Percentiles rank a stretch among this genome's conserved stretches.
phyloP scores from a whole-genome alignment of 2,797 vertebrate genomes.

The Rallus crepitans region DNA sequence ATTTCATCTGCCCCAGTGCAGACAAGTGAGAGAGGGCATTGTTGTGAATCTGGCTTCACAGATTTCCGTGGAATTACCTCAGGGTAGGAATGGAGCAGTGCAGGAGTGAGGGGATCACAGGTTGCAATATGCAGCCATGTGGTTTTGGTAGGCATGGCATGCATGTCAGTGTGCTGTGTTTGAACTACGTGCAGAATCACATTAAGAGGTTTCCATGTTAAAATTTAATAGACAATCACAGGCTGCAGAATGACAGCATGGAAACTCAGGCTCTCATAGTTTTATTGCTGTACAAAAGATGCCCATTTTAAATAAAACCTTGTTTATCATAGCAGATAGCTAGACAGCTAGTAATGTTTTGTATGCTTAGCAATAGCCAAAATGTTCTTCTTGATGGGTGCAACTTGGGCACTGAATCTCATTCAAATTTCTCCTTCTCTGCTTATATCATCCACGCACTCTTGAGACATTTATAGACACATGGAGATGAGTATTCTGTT shows the following conservation, averaged over 20 bases:
- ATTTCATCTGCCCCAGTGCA: background rate
- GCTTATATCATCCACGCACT: background rate
- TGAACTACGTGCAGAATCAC: background rate
- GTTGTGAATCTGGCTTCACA: background rate
- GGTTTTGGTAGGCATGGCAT: background rate
- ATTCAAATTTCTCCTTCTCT: background rate
- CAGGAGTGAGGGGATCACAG: background rate
- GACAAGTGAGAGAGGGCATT: background rate
- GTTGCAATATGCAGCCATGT: background rate
- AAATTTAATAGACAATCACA: background rate
- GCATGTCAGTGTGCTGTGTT: background rate
- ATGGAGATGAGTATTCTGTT: background rate
- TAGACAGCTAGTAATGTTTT: background rate
- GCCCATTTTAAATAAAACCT: background rate
- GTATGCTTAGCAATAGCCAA: background rate
- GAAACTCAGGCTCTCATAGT: background rate
- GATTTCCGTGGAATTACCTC: background rate
- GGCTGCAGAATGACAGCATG: background rate
- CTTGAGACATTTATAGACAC: background rate
- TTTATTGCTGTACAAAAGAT: background rate
- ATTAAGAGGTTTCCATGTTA: background rate
- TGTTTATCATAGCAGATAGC: background rate
- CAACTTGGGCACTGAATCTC: background rate
- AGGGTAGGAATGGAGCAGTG: accelerated
- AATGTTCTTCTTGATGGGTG: background rate